Percentiles rank a stretch among this genome's conserved stretches.
phyloP scores from a whole-genome alignment of 2,797 vertebrate species.

The Pachyuromys duprasi region DNA sequence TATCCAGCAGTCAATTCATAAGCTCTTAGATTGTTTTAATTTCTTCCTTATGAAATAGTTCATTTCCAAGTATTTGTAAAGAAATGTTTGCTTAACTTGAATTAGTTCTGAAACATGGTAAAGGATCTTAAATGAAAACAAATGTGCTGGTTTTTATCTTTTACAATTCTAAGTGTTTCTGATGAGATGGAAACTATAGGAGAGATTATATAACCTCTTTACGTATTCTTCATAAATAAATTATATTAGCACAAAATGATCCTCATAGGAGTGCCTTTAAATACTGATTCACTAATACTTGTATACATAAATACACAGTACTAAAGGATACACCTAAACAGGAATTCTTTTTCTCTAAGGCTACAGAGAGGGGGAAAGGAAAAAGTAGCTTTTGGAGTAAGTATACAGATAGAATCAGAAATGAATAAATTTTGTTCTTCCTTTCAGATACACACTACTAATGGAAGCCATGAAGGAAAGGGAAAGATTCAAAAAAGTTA shows the following conservation, averaged over 20 bases:
- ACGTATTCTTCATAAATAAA: background rate
- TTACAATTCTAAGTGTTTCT: background rate
- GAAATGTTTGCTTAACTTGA: background rate
- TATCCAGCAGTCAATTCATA: no score
- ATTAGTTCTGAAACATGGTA: background rate
- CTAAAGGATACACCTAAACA: background rate
- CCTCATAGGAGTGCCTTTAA: background rate
- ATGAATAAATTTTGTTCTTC: conserved; percentile 13
- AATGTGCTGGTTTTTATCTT: background rate
- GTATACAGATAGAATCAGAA: background rate
- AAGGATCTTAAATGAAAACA: background rate
- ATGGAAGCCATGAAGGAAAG: background rate
- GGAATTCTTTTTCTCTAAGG: background rate
- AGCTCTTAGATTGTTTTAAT: background rate
- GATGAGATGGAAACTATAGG: background rate
- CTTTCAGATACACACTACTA: background rate
- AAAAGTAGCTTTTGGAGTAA: background rate
- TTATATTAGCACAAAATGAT: background rate
- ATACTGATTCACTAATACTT: background rate
- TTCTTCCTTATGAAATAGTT: background rate
- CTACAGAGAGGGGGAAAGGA: background rate
- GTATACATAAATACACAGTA: background rate
- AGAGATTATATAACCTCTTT: background rate
- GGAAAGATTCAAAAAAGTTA: conserved; percentile 22
- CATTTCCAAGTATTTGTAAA: background rate